Conservation (phyloP, 2,888 invertebrate genomes). For the Epistrophella euchroma region DNA sequence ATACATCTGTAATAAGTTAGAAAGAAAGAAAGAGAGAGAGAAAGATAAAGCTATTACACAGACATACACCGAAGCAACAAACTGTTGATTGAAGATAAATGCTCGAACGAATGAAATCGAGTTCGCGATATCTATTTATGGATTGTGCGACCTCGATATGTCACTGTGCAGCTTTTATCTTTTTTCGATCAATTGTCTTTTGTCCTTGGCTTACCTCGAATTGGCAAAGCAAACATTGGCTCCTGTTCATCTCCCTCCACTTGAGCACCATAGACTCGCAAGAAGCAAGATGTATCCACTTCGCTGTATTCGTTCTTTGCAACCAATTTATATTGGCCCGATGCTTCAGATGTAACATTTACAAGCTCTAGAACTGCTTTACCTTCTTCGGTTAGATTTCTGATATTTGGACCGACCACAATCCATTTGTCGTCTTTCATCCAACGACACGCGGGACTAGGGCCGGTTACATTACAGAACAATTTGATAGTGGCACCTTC, state of each 20-base stretch:
- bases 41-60: constrained; percentile 22
- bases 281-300: constrained; percentile 88
- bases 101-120: constrained; percentile 42
- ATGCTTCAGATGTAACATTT: constrained; percentile 87
- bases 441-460: constrained; percentile 90
- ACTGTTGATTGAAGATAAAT: constrained; percentile 67
- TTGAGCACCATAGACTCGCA: constrained; percentile 84
- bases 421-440: constrained; percentile 89
- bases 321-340: constrained; percentile 92
- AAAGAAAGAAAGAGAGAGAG: constrained; percentile 35
- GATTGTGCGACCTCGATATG: constrained; percentile 80
- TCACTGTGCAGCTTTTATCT: constrained; percentile 65
- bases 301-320: constrained; percentile 91
- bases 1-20: constrained; percentile 86
- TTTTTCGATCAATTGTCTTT: constrained; percentile 39
- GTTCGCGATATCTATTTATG: constrained; percentile 78
- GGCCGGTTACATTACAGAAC: constrained; percentile 90
- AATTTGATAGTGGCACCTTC: constrained; percentile 90
- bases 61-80: constrained; percentile 74
- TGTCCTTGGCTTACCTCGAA: constrained; percentile 86
- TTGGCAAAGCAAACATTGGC: constrained; percentile 85
- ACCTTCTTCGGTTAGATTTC: constrained; percentile 87
- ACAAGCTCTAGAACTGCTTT: constrained; percentile 90
- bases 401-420: constrained; percentile 85
- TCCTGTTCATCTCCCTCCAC: constrained; percentile 82